Evolutionary conservation across 2,888 invertebrate species (phyloP), one percentile per base, ranked within the genome.

Genomic region (Chloroclysta siterata): DNA sequence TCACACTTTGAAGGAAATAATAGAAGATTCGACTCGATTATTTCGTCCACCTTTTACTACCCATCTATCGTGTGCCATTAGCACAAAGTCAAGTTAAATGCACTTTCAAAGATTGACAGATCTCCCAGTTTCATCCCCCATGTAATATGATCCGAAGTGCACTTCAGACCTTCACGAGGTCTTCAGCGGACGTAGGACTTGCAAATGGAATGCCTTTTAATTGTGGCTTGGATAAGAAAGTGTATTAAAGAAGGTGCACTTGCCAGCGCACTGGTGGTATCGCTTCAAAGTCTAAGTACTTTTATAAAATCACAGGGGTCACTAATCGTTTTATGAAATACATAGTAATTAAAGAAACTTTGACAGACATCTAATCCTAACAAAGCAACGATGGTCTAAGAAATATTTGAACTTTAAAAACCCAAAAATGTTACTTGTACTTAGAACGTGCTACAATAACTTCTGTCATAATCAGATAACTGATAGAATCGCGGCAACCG

Each of bases 141-240:
- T 65, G 70, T 65, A 65, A 71, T 57, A 61, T 53, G 66, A 71
- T 65, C 63, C 63, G 11, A 29, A 67, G 65, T 68, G 66, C 68
- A 61, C 68, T 71, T 46, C 47, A 64, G 54, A 53, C 46, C 47
- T 50, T 53, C 33, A 14, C 33, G 53, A 50, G 41, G 53, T 42
- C 29, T 53, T 5, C 22, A 13, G 10, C 36, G 41, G 41, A 41
- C 36, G 39, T 15, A n/a, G 42, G 17, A 46, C 17, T 42, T 51
- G 15, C 15, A 51, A 58, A 53, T 53, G 57, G 48, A 46, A 48
- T 41, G 53, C 15, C 61, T 65, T 46, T 54, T 58, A 56, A 60
- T 65, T 60, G 60, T 61, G 61, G 57, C 60, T 8, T 11, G 10
- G 36, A 46, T 46, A 17, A 17, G 46, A 17, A 17, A 46, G 17